Evolutionary conservation across 2,797 vertebrate genomes (phyloP), one percentile per base, ranked within the genome.

Genomic region (Esox lucius): DNA sequence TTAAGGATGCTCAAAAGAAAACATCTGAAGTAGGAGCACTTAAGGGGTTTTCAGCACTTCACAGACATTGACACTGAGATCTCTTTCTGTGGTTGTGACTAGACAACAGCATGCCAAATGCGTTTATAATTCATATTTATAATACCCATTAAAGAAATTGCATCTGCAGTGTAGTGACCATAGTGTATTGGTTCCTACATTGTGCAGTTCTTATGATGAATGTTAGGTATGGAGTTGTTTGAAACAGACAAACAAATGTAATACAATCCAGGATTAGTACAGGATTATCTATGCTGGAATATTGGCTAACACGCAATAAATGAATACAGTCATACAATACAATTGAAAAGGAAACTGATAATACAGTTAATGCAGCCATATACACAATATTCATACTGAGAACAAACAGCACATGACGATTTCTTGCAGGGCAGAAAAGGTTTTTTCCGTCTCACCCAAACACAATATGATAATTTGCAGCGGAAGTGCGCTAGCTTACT

Each of bases 391-490:
- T 72, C 71, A 79, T 73, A 64, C 46, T 28, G 62, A 76, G 72
- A 56, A 79, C 74, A 71, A 70, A 48, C 16, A 6, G 76, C 71
- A 56, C 70, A 75, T 81, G 82, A 28, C 79, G 72, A 77, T 49
- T 79, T 79, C 39, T 72, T 80, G 76, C 81, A 83, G 75, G 42
- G 68, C 76, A 74, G 75, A 65, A 76, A 80, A 75, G 81, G 70
- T 72, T 74, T 78, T 82, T 87, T 83, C 80, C 82, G 78, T n/a
- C 67, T 26, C 19, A 62, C 73, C 73, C 73, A 70, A 73, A 64
- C 68, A 78, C 84, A 86, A 59, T 73, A 78, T 78, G 76, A 17
- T 76, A 68, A 83, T 86, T 85, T 83, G 80, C 81, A 86, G 79
- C 49, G 65, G 26, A 83, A 68, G 73, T 15, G 51, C 75, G 4